phyloP scores from a whole-genome alignment of 2,888 invertebrate genomes.

The Eupithecia abbreviata region DNA sequence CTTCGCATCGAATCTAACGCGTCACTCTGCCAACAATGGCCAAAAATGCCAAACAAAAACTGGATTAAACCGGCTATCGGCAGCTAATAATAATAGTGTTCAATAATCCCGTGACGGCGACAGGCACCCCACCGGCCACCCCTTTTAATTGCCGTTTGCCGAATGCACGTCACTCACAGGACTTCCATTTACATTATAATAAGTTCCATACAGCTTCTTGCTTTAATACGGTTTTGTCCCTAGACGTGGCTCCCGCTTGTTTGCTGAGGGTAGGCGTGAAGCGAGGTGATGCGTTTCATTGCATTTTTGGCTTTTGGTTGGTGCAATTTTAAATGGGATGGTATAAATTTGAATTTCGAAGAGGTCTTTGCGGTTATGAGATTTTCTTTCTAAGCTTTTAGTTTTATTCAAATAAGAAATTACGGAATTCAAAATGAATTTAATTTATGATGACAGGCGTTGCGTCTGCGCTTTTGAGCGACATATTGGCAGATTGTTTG shows the following conservation, averaged over 20 bases:
- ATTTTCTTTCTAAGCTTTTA: constrained; percentile 1
- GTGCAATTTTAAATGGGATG: constrained; percentile 18
- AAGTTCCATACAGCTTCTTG: constrained; percentile 59
- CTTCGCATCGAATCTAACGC: not conserved
- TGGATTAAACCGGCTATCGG: constrained; percentile 76
- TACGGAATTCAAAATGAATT: not conserved
- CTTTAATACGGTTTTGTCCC: constrained; percentile 52
- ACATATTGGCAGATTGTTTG: constrained; percentile 20
- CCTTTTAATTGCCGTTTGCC: constrained; percentile 77
- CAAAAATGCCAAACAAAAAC: constrained; percentile 70
- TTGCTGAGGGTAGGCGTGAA: constrained; percentile 36
- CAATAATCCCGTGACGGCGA: constrained; percentile 78
- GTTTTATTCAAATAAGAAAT: not conserved
- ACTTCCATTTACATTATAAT: constrained; percentile 83
- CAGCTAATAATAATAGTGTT: constrained; percentile 79
- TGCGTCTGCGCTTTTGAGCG: constrained; percentile 21
- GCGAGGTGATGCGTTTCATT: constrained; percentile 41
- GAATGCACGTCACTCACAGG: constrained; percentile 71
- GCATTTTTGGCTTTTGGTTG: constrained; percentile 39
- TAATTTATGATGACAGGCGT: not conserved
- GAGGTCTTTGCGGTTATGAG: not conserved
- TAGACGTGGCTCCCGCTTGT: constrained; percentile 34
- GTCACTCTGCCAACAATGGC: constrained; percentile 42
- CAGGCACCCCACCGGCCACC: constrained; percentile 66
- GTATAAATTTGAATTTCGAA: constrained; percentile 23